Conservation (phyloP, 1,140 invertebrate genomes). For the Matsumurasca onukii region DNA sequence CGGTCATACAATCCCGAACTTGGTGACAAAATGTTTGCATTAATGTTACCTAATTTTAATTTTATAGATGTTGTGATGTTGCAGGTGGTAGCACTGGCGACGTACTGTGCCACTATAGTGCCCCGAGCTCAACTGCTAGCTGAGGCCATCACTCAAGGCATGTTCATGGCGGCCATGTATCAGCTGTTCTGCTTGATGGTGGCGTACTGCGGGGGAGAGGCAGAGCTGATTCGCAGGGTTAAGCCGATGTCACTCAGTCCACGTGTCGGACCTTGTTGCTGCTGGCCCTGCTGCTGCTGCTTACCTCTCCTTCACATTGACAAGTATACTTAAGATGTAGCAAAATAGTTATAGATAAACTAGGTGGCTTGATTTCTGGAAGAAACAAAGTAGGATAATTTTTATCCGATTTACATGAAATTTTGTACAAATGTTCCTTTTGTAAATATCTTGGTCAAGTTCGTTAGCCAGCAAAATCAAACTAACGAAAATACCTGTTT, state of each 20-base stretch:
- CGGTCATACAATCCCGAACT: too few species aligned
- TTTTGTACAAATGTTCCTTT: too few species aligned
- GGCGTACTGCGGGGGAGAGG: conserved; percentile 59
- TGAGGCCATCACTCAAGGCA: conserved; percentile 60
- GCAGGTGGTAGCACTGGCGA: conserved; percentile 57
- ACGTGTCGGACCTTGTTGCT: conserved; percentile 60
- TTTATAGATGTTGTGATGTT: conserved; percentile 4
- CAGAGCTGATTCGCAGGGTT: conserved; percentile 54
- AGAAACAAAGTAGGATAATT: too few species aligned
- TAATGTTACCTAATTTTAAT: too few species aligned
- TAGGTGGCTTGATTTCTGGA: too few species aligned
- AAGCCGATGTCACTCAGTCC: conserved; percentile 53
- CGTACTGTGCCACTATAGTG: conserved; percentile 57
- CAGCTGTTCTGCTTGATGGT: conserved; percentile 60
- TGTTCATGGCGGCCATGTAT: conserved; percentile 62
- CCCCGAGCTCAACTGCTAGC: conserved; percentile 59
- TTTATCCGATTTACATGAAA: too few species aligned
- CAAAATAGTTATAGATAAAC: too few species aligned
- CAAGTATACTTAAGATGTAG: conserved; percentile 54
- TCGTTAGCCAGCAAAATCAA: too few species aligned
- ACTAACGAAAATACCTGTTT: too few species aligned
- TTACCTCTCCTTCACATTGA: conserved; percentile 55
- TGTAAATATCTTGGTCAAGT: too few species aligned
- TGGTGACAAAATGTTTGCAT: too few species aligned
- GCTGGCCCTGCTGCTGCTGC: conserved; percentile 59